These are phyloP conservation scores for Eupristina koningsbergeri DNA, from an alignment of 1,140 invertebrate genomes.

Conservation along the genomic window DNA sequence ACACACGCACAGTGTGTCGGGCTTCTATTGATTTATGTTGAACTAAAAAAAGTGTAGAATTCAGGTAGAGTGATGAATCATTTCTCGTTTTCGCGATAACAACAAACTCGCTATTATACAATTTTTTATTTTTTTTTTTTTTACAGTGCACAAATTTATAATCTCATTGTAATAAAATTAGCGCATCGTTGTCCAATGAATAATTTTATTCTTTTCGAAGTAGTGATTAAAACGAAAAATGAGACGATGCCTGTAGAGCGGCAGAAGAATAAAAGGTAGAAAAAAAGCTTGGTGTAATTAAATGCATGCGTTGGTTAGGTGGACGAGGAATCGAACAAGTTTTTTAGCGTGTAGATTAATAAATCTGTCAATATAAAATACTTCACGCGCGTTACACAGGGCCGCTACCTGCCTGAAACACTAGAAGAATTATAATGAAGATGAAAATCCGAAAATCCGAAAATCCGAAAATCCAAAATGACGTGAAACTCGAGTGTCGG, in stretches of 20 bases:
- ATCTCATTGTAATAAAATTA: too few species aligned
- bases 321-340: neutral
- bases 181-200: too few species aligned
- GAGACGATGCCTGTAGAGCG: too few species aligned
- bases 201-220: too few species aligned
- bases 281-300: neutral
- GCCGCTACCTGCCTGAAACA: neutral
- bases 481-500: slow-evolving; percentile 19
- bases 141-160: too few species aligned
- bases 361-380: neutral
- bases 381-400: neutral
- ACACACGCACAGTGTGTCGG: too few species aligned
- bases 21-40: neutral
- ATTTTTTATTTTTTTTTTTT: too few species aligned
- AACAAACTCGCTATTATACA: too few species aligned
- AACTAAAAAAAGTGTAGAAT: neutral
- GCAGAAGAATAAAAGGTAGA: too few species aligned
- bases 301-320: neutral
- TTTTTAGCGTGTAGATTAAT: neutral
- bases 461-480: slow-evolving; percentile 21
- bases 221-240: too few species aligned
- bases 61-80: neutral
- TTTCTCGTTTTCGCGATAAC: too few species aligned
- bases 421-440: neutral
- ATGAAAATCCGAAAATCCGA: slow-evolving; percentile 29